These are phyloP conservation scores for Podilymbus podiceps DNA, from an alignment of 2,113 vertebrate genomes.

Conservation along the genomic window DNA sequence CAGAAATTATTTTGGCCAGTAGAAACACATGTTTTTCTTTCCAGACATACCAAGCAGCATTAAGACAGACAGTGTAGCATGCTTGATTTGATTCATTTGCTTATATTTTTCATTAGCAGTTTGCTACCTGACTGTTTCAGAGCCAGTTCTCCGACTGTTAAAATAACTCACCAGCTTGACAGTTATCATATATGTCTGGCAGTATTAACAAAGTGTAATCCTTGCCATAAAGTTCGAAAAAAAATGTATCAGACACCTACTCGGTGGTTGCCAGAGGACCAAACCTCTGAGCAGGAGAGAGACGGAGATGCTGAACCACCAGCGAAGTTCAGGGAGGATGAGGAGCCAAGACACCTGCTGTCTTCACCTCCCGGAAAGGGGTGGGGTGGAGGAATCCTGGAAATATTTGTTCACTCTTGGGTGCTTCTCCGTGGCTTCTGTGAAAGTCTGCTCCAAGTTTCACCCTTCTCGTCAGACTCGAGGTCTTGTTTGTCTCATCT, in stretches of 20 bases:
- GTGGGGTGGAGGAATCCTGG: neutral
- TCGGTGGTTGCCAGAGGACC: slow-evolving; percentile 47
- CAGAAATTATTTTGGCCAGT: neutral
- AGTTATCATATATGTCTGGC: slow-evolving; percentile 60
- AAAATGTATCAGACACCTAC: slow-evolving; percentile 57
- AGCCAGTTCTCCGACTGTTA: slow-evolving; percentile 59
- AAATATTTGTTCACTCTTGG: neutral
- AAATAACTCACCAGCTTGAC: slow-evolving; percentile 57
- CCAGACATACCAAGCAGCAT: neutral
- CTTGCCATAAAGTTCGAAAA: slow-evolving; percentile 44
- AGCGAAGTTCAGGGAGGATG: neutral
- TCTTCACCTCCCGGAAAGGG: neutral
- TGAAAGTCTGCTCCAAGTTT: neutral
- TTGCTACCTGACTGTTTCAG: slow-evolving; percentile 60
- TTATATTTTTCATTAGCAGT: slow-evolving; percentile 54
- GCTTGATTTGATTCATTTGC: slow-evolving; percentile 28
- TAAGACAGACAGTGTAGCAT: neutral
- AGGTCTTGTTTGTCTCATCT: neutral
- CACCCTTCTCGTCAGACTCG: neutral
- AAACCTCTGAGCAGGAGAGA: slow-evolving; percentile 54
- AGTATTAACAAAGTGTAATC: slow-evolving; percentile 57
- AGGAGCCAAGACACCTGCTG: neutral
- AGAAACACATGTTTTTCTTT: neutral
- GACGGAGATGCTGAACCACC: slow-evolving; percentile 12
- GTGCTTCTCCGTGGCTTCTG: neutral